These are phyloP conservation scores for Leucophora obtusa DNA, from an alignment of 2,888 invertebrate species.

Conservation along the genomic window DNA sequence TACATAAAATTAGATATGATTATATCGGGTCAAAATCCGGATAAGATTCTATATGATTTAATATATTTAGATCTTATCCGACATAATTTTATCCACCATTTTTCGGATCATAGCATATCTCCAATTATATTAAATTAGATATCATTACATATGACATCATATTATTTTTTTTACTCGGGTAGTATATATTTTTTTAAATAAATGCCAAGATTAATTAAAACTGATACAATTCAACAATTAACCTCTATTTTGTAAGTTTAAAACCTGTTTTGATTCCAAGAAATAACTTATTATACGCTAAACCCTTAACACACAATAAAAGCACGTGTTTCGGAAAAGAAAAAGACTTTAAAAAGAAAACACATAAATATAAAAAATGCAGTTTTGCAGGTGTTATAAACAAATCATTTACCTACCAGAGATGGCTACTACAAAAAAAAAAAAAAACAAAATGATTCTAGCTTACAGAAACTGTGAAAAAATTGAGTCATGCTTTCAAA, in stretches of 20 bases:
- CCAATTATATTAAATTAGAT: too few species aligned
- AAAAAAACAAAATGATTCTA: constrained; percentile 31
- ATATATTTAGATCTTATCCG: too few species aligned
- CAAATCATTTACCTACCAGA: constrained; percentile 19
- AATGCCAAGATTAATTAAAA: too few species aligned
- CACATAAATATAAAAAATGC: neutral
- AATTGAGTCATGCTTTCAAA: constrained; percentile 37
- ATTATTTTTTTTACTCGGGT: too few species aligned
- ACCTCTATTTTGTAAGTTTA: neutral
- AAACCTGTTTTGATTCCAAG: constrained; percentile 14
- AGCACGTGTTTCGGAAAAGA: constrained; percentile 25
- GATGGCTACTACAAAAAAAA: neutral
- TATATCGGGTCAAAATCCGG: too few species aligned
- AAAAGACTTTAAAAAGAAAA: constrained; percentile 20
- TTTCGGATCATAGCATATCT: too few species aligned
- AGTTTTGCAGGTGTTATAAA: constrained; percentile 48
- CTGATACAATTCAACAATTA: neutral
- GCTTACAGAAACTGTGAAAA: constrained; percentile 10
- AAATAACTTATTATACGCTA: neutral
- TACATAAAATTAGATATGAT: too few species aligned
- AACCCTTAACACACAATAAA: constrained; percentile 23
- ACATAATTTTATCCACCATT: too few species aligned
- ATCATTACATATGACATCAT: too few species aligned
- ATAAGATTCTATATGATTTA: too few species aligned
- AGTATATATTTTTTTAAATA: too few species aligned